Percentiles rank a stretch among this genome's conserved stretches.
Evolutionary conservation across 2,113 vertebrate genomes (phyloP).

Genomic region (Misgurnus anguillicaudatus): DNA sequence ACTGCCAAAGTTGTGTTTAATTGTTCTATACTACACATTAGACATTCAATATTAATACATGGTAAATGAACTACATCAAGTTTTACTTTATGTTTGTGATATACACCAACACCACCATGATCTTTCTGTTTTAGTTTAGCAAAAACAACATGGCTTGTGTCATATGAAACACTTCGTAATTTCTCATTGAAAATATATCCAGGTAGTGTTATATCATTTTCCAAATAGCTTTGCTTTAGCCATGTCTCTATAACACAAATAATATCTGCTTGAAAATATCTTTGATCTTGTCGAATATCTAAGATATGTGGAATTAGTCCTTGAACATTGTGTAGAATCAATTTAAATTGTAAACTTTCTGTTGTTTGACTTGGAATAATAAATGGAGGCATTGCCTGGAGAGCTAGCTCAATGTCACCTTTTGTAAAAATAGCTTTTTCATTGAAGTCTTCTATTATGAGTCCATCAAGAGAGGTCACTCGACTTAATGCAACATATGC

Average conservation of each 20-base stretch:
- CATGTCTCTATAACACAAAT: neutral
- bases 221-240: neutral
- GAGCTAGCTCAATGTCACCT: neutral
- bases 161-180: no score
- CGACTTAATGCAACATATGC: no score
- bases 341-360: neutral
- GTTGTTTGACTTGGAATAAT: neutral
- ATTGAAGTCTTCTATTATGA: neutral
- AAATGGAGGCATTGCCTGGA: neutral
- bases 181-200: neutral
- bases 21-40: neutral
- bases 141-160: no score
- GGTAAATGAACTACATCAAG: neutral
- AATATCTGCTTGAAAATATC: neutral
- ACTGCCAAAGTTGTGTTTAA: neutral
- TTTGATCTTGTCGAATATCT: conserved; percentile 1
- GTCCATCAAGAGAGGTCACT: no score
- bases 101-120: conserved; percentile 5
- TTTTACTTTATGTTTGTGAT: neutral
- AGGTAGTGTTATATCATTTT: neutral
- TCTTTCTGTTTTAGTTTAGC: neutral
- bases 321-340: neutral
- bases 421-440: neutral
- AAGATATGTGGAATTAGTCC: neutral
- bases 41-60: neutral